Base-by-base conservation (phyloP, 2,797 vertebrate species). In the Antennarius maculatus region DNA sequence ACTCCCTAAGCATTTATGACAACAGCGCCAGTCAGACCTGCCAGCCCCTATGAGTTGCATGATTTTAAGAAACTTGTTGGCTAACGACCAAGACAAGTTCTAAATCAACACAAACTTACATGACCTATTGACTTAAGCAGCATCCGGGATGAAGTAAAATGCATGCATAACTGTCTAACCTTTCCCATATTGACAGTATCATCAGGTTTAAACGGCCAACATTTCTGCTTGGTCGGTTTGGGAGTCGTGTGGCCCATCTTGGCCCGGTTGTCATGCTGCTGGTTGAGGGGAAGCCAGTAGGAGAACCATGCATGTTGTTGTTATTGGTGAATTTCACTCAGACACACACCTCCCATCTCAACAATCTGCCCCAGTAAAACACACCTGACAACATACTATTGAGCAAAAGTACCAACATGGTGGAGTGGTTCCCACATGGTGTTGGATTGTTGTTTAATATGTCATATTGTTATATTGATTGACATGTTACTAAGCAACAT, bases 151-250 rank as follows among this genome's bases (percentile, higher is more conserved):
- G 49, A 70, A 78, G 80, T 83, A 79, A 76, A 85, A 82, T 58
- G 66, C 53, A 65, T 59, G 66, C 69, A 69, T 50, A 64, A 66
- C 51, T 49, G 55, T 54, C 10, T 75, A 71, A 74, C 78, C 67
- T 82, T 77, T 78, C 81, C 81, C 63, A 39, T 82, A 87, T 85
- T 88, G 78, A 86, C 86, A 77, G 70, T 85, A 48, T 78, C 60
- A 66, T 80, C 68, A 77, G 57, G 61, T 71, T 81, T 79, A 66
- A 83, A 77, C 61, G 69, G 58, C 42, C 68, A 69, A 28, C 66
- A 69, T 64, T 66, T 85, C 68, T 77, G 69, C 79, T 82, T 75
- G 58, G 66, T 41, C 34, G 72, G 54, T 76, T 68, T 18, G 2
- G 28, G 67, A 68, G 72, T 41, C 53, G 46, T 5, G 6, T 61